Percentiles rank a stretch among this genome's conserved stretches.
phyloP scores from a whole-genome alignment of 2,797 vertebrate genomes.

The Chrosomus eos region DNA sequence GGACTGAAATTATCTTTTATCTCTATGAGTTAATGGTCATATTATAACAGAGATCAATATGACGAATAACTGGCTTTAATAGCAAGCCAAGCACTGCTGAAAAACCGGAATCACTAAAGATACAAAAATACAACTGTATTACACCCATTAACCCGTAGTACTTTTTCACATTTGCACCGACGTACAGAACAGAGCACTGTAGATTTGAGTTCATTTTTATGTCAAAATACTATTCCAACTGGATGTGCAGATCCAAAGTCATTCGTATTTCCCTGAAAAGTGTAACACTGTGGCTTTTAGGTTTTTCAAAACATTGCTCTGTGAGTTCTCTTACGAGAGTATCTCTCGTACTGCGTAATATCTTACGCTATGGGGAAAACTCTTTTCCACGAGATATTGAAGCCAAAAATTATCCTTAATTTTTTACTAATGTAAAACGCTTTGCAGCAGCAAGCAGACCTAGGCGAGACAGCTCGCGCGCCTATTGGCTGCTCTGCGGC shows the following conservation, averaged over 20 bases:
- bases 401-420: no score
- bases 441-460: no score
- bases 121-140: constrained; percentile 13
- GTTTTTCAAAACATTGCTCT: background rate
- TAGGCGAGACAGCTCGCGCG: no score
- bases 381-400: no score
- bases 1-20: constrained; percentile 9
- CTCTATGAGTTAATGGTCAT: constrained; percentile 2
- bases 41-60: constrained; percentile 56
- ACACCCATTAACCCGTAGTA: background rate
- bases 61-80: constrained; percentile 17
- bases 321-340: no score
- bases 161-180: background rate
- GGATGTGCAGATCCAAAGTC: background rate
- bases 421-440: no score
- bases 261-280: background rate
- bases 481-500: no score
- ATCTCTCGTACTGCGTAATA: no score
- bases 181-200: background rate
- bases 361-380: no score
- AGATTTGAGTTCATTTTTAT: background rate
- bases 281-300: background rate
- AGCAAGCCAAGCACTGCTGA: constrained; percentile 11
- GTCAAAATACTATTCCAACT: background rate
- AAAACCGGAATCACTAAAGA: constrained; percentile 18